phyloP scores from a whole-genome alignment of 2,888 invertebrate species.

The Julus scandinavius region DNA sequence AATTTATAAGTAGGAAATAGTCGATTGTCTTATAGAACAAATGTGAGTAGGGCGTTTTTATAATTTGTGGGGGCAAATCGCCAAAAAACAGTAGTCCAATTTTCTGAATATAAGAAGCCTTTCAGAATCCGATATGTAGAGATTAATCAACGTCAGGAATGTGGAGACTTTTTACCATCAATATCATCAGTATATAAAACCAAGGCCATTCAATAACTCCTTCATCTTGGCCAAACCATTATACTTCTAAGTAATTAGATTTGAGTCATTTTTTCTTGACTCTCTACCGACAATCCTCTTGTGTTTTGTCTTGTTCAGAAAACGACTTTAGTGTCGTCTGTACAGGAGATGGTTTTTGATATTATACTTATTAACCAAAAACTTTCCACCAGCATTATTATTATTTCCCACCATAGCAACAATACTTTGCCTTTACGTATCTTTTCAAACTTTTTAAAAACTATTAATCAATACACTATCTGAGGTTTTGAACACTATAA shows the following conservation, averaged over 20 bases:
- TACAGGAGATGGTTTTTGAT: too few species aligned
- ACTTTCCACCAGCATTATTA: not conserved
- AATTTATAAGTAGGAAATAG: too few species aligned
- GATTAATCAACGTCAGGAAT: constrained; percentile 14
- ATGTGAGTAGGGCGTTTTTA: too few species aligned
- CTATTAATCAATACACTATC: too few species aligned
- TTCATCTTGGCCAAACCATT: not conserved
- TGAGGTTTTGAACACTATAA: too few species aligned
- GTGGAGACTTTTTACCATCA: not conserved
- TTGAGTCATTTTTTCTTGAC: not conserved
- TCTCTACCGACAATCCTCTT: not conserved
- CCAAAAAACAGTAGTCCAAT: not conserved
- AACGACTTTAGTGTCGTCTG: not conserved
- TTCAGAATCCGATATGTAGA: not conserved
- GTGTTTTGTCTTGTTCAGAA: not conserved
- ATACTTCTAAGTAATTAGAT: not conserved
- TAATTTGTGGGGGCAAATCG: not conserved
- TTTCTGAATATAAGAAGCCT: not conserved
- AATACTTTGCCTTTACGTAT: too few species aligned
- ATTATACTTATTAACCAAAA: not conserved
- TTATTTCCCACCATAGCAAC: not conserved
- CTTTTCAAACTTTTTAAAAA: too few species aligned
- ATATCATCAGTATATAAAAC: not conserved
- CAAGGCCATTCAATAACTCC: not conserved
- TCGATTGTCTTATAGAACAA: too few species aligned